A percentile compares a stretch with the other conserved stretches of the same genome.
These are phyloP conservation scores for Lochmaea capreae DNA, from an alignment of 2,888 invertebrate species.

Conservation along the genomic window DNA sequence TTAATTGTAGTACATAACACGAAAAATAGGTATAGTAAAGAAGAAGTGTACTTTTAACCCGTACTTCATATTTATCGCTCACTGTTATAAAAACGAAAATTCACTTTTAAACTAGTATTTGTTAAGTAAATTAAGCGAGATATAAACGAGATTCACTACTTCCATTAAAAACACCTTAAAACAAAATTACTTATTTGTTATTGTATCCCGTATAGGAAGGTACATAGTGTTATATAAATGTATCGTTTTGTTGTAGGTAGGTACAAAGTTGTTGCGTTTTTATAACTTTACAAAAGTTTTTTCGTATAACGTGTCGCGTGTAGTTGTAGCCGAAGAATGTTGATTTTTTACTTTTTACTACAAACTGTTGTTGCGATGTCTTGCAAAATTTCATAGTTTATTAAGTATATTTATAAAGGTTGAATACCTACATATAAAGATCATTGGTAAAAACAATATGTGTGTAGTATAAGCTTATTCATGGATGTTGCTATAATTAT, in stretches of 20 bases:
- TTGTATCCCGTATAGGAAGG: background rate
- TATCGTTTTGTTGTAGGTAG: background rate
- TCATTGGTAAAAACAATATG: slow-evolving; percentile 31
- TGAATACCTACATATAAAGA: slow-evolving; percentile 9
- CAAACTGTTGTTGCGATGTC: slow-evolving; percentile 22
- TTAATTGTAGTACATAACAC: too few species aligned
- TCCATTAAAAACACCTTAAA: too few species aligned
- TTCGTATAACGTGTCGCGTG: slow-evolving; percentile 12
- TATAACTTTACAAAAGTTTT: slow-evolving; percentile 11
- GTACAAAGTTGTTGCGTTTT: slow-evolving; percentile 2
- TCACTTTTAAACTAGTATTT: background rate
- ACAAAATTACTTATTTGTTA: background rate
- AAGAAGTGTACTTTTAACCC: too few species aligned
- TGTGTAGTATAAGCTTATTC: slow-evolving; percentile 42
- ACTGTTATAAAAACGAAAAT: background rate
- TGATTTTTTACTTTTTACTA: slow-evolving; percentile 33
- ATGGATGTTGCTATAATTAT: slow-evolving; percentile 49
- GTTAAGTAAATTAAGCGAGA: background rate
- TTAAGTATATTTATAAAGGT: slow-evolving; percentile 25
- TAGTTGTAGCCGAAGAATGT: slow-evolving; percentile 23
- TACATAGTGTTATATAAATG: slow-evolving; percentile 1
- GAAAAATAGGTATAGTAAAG: too few species aligned
- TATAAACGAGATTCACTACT: background rate
- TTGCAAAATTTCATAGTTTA: slow-evolving; percentile 15
- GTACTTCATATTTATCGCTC: background rate